Evolutionary conservation across 2,113 vertebrate species (phyloP).

Genomic region (Grantiella picta): DNA sequence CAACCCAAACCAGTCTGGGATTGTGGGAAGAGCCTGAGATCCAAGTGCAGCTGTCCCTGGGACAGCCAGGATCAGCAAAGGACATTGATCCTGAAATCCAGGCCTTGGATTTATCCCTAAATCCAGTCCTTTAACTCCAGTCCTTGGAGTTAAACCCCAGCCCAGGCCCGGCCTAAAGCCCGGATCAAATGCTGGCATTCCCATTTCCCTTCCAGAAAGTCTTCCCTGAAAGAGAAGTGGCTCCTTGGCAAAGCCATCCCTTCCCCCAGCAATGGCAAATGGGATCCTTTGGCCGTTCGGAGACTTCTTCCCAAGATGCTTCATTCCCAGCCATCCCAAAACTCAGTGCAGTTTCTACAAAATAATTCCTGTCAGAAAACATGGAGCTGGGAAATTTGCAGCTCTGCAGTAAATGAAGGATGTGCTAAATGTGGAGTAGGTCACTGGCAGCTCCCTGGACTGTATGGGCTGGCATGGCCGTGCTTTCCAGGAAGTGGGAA

Average conservation of each 20-base stretch:
- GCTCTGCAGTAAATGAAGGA: neutral
- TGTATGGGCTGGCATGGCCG: neutral
- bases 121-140: too few relatives aligned
- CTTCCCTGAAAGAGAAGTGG: neutral
- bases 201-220: neutral
- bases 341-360: neutral
- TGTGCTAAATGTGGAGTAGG: neutral
- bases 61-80: neutral
- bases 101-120: neutral
- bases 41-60: neutral
- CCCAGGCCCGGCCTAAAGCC: neutral
- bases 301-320: neutral
- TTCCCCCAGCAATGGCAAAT: neutral
- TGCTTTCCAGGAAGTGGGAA: fast-evolving
- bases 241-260: neutral
- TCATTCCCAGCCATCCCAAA: neutral
- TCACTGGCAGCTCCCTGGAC: neutral
- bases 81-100: neutral
- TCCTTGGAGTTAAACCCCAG: neutral
- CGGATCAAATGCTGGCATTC: fast-evolving
- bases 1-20: neutral
- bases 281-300: neutral
- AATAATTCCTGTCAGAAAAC: neutral
- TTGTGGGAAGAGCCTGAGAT: neutral
- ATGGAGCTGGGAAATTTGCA: neutral